phyloP scores from a whole-genome alignment of 2,888 invertebrate genomes.

The Glyphotaelius pellucidus region DNA sequence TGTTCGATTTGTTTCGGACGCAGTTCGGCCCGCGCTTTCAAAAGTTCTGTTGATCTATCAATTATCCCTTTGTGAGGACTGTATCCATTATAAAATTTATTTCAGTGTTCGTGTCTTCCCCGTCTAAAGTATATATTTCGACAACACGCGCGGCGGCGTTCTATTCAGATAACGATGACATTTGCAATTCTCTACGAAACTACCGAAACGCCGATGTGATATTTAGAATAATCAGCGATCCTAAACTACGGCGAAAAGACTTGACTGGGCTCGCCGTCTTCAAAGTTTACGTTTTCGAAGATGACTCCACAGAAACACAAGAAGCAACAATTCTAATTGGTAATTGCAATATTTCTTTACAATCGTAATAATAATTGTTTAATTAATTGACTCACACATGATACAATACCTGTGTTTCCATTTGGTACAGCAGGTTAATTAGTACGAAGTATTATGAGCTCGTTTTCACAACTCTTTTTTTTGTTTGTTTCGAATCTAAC shows the following conservation, averaged over 20 bases:
- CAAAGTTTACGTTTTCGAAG: conserved; percentile 71
- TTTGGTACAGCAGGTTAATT: not conserved
- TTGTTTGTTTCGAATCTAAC: not conserved
- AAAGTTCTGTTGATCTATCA: not conserved
- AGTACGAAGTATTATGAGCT: not conserved
- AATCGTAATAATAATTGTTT: not conserved
- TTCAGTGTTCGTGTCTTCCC: conserved; percentile 78
- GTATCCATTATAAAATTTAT: conserved; percentile 60
- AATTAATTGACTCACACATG: not conserved
- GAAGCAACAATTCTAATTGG: conserved; percentile 71
- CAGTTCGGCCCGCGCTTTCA: conserved; percentile 13
- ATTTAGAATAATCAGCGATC: conserved; percentile 67
- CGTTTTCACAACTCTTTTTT: not conserved
- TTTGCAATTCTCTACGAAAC: conserved; percentile 67
- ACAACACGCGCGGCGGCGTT: conserved; percentile 72
- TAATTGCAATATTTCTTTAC: conserved; percentile 64
- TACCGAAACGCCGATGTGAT: conserved; percentile 72
- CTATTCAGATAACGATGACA: conserved; percentile 75
- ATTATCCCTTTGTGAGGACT: conserved; percentile 13
- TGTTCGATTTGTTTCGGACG: conserved; percentile 14
- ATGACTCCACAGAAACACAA: conserved; percentile 76
- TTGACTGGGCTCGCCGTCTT: conserved; percentile 70
- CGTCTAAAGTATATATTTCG: conserved; percentile 77
- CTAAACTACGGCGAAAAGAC: conserved; percentile 45
- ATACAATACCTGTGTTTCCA: not conserved